Evolutionary conservation across 2,797 vertebrate species (phyloP).

Genomic region (Ficedula albicollis): DNA sequence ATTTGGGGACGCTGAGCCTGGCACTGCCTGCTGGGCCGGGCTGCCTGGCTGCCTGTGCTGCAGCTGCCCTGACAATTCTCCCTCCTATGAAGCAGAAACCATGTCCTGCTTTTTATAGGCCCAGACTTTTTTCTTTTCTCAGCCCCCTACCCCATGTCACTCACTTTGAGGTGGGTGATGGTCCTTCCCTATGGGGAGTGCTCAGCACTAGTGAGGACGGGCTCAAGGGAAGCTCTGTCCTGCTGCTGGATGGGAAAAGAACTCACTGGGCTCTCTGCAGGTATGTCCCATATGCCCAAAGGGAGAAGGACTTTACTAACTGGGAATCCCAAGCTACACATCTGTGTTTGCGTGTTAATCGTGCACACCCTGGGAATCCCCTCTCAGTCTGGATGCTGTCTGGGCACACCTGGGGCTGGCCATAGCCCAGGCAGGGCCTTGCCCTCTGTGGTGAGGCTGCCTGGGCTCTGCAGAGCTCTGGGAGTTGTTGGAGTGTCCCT

Average conservation of each 20-base stretch:
- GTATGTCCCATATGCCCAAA: background rate
- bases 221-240: too few relatives aligned
- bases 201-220: background rate
- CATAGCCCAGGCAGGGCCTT: too few relatives aligned
- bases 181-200: background rate
- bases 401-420: background rate
- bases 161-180: background rate
- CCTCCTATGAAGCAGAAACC: too few relatives aligned
- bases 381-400: accelerated
- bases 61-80: too few relatives aligned
- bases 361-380: background rate
- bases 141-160: background rate
- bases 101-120: too few relatives aligned
- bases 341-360: background rate
- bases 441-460: accelerated
- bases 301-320: background rate
- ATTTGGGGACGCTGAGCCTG: too few relatives aligned
- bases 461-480: background rate
- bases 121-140: background rate
- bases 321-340: background rate
- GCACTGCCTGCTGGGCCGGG: too few relatives aligned
- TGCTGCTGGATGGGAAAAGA: too few relatives aligned
- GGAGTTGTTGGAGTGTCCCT: background rate
- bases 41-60: too few relatives aligned
- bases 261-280: background rate